A percentile compares a stretch with the other conserved stretches of the same genome.
These are phyloP conservation scores for Nycticryphes semicollaris DNA, from an alignment of 2,113 vertebrate genomes.

Conservation along the genomic window DNA sequence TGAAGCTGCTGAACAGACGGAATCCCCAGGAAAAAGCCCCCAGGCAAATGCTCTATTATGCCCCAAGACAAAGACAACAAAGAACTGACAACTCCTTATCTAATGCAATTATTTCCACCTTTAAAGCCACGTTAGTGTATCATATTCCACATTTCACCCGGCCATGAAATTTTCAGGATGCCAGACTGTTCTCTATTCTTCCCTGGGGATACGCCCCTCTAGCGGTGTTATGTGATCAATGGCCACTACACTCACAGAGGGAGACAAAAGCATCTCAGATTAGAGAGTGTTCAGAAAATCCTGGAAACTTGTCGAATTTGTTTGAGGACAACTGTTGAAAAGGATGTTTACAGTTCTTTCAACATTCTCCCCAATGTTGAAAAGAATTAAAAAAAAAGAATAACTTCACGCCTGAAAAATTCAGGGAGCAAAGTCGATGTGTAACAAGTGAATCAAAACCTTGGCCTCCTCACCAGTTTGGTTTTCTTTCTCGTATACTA, in stretches of 20 bases:
- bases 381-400: neutral
- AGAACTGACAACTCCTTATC: neutral
- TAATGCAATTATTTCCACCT: conserved; percentile 25
- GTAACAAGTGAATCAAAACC: neutral
- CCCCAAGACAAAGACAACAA: conserved; percentile 7
- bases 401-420: neutral
- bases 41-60: neutral
- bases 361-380: neutral
- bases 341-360: neutral
- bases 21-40: neutral
- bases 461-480: neutral
- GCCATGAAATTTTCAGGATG: neutral
- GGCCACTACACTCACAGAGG: neutral
- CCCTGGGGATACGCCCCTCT: neutral
- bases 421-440: neutral
- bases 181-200: neutral
- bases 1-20: neutral
- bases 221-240: neutral
- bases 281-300: neutral
- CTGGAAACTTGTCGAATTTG: neutral
- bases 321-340: neutral
- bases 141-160: neutral
- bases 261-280: neutral
- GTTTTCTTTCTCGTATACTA: neutral
- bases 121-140: neutral